Evolutionary conservation across 2,888 invertebrate genomes (phyloP).

Genomic region (Habroteleia sp.): DNA sequence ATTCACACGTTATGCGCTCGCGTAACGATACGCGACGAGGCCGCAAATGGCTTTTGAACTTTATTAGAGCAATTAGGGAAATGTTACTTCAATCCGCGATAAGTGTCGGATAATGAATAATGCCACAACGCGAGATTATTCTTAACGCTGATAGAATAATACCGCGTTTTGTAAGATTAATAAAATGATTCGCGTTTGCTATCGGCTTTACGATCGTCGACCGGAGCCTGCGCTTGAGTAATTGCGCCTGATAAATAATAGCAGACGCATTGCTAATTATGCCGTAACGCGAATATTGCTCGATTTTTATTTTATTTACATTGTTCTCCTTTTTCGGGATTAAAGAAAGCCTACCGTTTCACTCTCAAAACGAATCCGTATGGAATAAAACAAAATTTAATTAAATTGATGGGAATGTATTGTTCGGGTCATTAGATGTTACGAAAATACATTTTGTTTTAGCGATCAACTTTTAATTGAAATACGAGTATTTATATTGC

Average conservation of each 20-base stretch:
- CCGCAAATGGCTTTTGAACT: slow-evolving; percentile 63
- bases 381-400: no score
- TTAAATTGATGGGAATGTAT: no score
- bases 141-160: slow-evolving; percentile 49
- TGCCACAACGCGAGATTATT: slow-evolving; percentile 23
- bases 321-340: no score
- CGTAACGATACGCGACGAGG: slow-evolving; percentile 58
- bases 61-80: slow-evolving; percentile 63
- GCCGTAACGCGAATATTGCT: no score
- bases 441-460: no score
- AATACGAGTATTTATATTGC: no score
- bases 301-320: no score
- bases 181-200: slow-evolving; percentile 40
- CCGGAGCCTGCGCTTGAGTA: slow-evolving; percentile 7
- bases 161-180: slow-evolving; percentile 39
- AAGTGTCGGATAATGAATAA: slow-evolving; percentile 58
- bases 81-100: slow-evolving; percentile 60
- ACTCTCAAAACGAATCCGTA: no score
- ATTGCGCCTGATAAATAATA: slow-evolving; percentile 23
- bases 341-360: no score
- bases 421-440: no score
- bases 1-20: no score
- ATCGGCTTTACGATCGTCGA: slow-evolving; percentile 35
- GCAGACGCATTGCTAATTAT: slow-evolving; percentile 24
- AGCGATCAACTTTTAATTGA: no score